Base-by-base conservation (phyloP, 2,113 vertebrate genomes). In the Eolophus roseicapilla region DNA sequence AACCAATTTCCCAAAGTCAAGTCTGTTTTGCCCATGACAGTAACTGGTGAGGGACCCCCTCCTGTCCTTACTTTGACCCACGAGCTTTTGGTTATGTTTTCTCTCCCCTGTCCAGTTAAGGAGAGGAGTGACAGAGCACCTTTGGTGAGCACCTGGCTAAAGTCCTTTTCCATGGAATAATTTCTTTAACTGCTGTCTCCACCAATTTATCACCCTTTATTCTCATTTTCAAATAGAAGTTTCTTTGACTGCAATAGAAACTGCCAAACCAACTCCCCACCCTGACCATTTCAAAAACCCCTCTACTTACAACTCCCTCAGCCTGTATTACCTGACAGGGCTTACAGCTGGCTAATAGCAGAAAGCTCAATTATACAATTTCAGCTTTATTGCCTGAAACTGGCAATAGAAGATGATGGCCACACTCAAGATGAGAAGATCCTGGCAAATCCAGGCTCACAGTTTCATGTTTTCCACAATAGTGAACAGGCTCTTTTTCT, bases 261-360 rank as follows among this genome's bases (percentile, higher is more conserved):
- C 11, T 19, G 27, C 25, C 33, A 68, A 67, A 86, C 23, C 7
- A 52, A 46, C n/a, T 11, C 6, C 21, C 3, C 1, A 19, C 78
- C 39, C 57, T 44, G 37, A 44, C 11, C 37, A 13, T 25, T 53
- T 41, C 15, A 64, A 60, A 63, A 33, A 1, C 29, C 31, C 18
- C 10, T 37, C 31, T 18, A 2, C 2, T 1, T 4, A 50, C 23
- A 24, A 13, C 11, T 63, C 18, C 50, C 80, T 63, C 31, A 68
- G 70, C 33, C 70, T 28, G 1, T 4, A 3, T 4, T 29, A 46
- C 15, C 10, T 1, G 47, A 28, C 0, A 18, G 20, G 47, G 39
- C 25, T 91, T 65, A 10, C 7, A 50, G 82, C 35, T 67, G 49
- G 52, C 50, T 59, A 44, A 39, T 3, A 18, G 16, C 52, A 10